phyloP scores from a whole-genome alignment of 1,140 invertebrate species.

The honey bee (Apis mellifera) region Amel_HAv3.1 CM009934.2:2473001-2473500 shows the following conservation, averaged over 20 bases:
- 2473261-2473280: slow-evolving; percentile 23
- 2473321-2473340: slow-evolving; percentile 5
- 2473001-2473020: neutral
- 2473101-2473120: neutral
- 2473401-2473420: too few species aligned
- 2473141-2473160: slow-evolving; percentile 7
- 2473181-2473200: slow-evolving; percentile 14
- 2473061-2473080: neutral
- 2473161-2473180: slow-evolving; percentile 26
- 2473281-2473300: slow-evolving; percentile 23
- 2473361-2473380: too few species aligned
- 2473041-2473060: neutral
- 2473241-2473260: neutral
- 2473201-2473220: slow-evolving; percentile 37
- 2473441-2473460: too few species aligned
- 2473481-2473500: too few species aligned
- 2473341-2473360: neutral
- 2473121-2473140: slow-evolving; percentile 4
- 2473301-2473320: neutral
- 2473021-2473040: too few species aligned
- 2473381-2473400: neutral
- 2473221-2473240: neutral
- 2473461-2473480: too few species aligned
- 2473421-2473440: too few species aligned
- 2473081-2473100: slow-evolving; percentile 5